Evolutionary conservation across 1,140 invertebrate genomes (phyloP).

Genomic region (Camponotus pennsylvanicus): DNA sequence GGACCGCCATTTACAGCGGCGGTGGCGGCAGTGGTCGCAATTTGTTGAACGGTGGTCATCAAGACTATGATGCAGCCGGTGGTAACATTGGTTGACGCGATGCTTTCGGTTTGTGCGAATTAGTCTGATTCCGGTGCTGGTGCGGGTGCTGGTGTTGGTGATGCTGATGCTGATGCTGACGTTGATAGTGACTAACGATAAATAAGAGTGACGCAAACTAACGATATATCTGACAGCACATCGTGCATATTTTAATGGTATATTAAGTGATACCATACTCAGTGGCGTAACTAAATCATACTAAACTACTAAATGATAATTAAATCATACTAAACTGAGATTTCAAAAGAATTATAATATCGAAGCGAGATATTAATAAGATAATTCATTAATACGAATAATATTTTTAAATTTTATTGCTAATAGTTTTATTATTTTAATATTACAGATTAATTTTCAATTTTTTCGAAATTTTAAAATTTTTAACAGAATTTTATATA

Average conservation of each 20-base stretch:
- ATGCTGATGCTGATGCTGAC: neutral
- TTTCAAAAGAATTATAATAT: neutral
- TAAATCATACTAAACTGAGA: neutral
- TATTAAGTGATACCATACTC: conserved; percentile 57
- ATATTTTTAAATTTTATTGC: too few relatives aligned
- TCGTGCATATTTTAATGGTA: conserved; percentile 44
- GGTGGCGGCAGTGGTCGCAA: conserved; percentile 81
- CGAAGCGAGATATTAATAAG: too few relatives aligned
- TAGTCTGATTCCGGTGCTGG: conserved; percentile 79
- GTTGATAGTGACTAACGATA: conserved; percentile 51
- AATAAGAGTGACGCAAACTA: conserved; percentile 71
- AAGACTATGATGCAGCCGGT: conserved; percentile 82
- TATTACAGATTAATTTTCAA: too few relatives aligned
- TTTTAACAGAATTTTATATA: too few relatives aligned
- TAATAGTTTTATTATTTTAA: too few relatives aligned
- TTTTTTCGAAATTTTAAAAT: too few relatives aligned
- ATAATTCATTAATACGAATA: too few relatives aligned
- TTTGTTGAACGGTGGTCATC: conserved; percentile 85
- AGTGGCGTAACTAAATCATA: conserved; percentile 11
- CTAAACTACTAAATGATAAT: neutral
- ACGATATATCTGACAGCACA: conserved; percentile 60
- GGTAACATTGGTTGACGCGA: conserved; percentile 92
- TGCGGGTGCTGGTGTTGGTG: conserved; percentile 55
- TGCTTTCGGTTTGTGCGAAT: conserved; percentile 93
- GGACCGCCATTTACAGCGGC: conserved; percentile 89